Evolutionary conservation across 1,140 invertebrate genomes (phyloP), one percentile per base, ranked within the genome.

Genomic region (Vollenhovia emeryi): DNA sequence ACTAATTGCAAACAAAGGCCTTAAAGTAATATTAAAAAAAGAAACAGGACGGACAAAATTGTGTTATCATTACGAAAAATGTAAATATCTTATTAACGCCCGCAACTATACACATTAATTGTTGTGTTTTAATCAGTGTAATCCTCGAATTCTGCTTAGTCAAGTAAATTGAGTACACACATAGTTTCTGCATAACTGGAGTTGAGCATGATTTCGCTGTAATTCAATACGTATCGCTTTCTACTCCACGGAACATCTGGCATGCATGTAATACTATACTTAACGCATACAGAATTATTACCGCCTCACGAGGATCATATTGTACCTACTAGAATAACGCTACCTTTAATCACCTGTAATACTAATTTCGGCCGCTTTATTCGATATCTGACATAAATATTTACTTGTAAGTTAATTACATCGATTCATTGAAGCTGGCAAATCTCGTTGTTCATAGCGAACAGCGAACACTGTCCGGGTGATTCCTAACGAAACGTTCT

Each of bases 401-500:
- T 45, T 21, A 71, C 30, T 13, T 64, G 60, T 64, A 40, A 64
- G 40, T 45, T 80, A 80, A 27, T 71, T 71, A 50, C 24, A 80
- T 71, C 43, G 24, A 69, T 71, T 30, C 40, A n/a, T 40, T n/a
- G 18, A 79, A 33, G 6, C 36, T 40, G 50, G 15, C n/a, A 71
- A 45, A 57, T 82, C 57, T n/a, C n/a, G n/a, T n/a, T 76, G 8
- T 50, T 9, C 50, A 24, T 76, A 62, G 30, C 24, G 21, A 82
- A 80, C 30, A 52, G 21, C 13, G 36, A 71, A 43, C n/a, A n/a
- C 0, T 43, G 11, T 73, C 66, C 21, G 55, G 24, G 30, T 83
- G 55, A 60, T 11, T n/a, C 0, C 21, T 84, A 76, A 86, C 9
- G 27, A 57, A 87, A 80, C 48, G n/a, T 62, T 86, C 52, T 86